Evolutionary conservation across 2,888 invertebrate genomes (phyloP).

Genomic region (Perizoma flavofasciatum): DNA sequence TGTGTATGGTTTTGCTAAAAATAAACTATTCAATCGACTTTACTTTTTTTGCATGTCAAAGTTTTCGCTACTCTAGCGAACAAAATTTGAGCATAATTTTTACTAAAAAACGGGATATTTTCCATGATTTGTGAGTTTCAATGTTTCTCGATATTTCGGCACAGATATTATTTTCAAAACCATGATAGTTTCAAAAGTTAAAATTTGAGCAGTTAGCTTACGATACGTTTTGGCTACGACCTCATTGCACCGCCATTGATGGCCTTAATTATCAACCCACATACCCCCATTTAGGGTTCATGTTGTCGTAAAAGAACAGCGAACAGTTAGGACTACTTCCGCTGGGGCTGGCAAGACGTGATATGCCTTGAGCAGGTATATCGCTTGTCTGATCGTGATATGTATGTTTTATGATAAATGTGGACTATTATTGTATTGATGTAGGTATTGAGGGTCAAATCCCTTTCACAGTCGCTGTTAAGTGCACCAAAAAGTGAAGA

Average conservation of each 20-base stretch:
- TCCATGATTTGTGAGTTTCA: too few species aligned
- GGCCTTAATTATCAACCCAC: constrained; percentile 63
- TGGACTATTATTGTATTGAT: constrained; percentile 7
- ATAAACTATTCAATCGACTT: too few species aligned
- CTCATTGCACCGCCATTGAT: constrained; percentile 6
- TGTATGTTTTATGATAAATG: constrained; percentile 39
- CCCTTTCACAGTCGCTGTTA: background rate
- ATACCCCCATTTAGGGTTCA: constrained; percentile 54
- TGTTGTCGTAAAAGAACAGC: constrained; percentile 54
- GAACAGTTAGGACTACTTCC: constrained; percentile 69
- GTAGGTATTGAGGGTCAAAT: background rate
- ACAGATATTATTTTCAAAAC: too few species aligned
- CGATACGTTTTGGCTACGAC: background rate
- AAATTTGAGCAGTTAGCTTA: too few species aligned
- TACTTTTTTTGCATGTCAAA: too few species aligned
- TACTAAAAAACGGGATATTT: too few species aligned
- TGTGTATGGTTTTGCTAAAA: too few species aligned
- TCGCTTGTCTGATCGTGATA: constrained; percentile 45
- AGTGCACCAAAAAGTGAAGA: too few species aligned
- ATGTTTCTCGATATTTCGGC: too few species aligned
- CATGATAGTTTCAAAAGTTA: too few species aligned
- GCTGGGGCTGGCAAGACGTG: constrained; percentile 58
- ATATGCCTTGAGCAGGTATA: constrained; percentile 48
- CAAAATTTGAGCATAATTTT: too few species aligned
- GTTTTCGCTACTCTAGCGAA: too few species aligned